Percentiles rank a stretch among this genome's conserved stretches.
These are phyloP conservation scores for Apis dorsata DNA, from an alignment of 1,140 invertebrate species.

Conservation along the genomic window DNA sequence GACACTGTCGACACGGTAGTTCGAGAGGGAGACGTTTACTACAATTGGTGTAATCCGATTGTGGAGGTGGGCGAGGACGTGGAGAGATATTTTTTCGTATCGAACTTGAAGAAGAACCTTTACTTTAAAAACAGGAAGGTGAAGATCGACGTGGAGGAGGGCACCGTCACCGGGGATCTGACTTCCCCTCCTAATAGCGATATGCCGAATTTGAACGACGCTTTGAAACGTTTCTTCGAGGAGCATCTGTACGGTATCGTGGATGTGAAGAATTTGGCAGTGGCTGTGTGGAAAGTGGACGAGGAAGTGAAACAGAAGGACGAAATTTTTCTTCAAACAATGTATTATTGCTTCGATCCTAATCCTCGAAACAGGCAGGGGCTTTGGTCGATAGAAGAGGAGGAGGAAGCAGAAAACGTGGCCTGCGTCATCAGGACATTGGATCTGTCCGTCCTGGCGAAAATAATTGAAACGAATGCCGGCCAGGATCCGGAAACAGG, in stretches of 20 bases:
- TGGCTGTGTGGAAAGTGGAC: constrained; percentile 71
- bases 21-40: constrained; percentile 71
- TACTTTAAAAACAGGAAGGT: constrained; percentile 70
- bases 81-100: constrained; percentile 46
- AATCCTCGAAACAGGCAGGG: constrained; percentile 63
- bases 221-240: constrained; percentile 68
- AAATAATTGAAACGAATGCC: constrained; percentile 54
- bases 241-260: constrained; percentile 68
- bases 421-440: constrained; percentile 68
- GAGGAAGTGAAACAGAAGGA: constrained; percentile 67
- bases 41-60: constrained; percentile 67
- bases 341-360: constrained; percentile 71
- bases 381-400: not conserved
- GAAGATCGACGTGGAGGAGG: constrained; percentile 68
- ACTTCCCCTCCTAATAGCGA: constrained; percentile 33
- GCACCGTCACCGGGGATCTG: constrained; percentile 60
- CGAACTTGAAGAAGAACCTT: constrained; percentile 66
- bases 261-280: constrained; percentile 56
- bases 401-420: constrained; percentile 30
- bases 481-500: not conserved
- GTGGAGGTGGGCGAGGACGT: constrained; percentile 48
- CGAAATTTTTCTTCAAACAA: constrained; percentile 48
- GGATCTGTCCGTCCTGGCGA: constrained; percentile 52
- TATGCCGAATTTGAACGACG: constrained; percentile 53
- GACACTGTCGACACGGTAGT: constrained; percentile 64